Evolutionary conservation across 2,113 vertebrate species (phyloP).

Genomic region (Erythrocercus mccallii): DNA sequence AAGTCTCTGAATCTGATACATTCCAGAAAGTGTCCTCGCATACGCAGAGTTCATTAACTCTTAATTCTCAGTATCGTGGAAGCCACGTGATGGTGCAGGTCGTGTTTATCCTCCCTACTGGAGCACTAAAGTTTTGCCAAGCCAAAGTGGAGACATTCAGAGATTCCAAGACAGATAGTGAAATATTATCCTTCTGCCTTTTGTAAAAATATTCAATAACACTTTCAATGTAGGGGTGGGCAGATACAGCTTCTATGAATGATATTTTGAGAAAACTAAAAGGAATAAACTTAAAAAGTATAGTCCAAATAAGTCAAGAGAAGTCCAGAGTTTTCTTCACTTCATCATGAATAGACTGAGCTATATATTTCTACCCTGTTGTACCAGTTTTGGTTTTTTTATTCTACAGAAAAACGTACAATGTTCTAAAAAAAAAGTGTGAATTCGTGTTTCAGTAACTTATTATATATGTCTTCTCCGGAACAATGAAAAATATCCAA

Average conservation of each 20-base stretch:
- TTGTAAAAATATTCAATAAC: background rate
- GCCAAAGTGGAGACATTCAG: background rate
- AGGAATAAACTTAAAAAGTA: background rate
- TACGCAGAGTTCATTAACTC: slow-evolving; percentile 5
- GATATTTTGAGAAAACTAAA: background rate
- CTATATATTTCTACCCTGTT: background rate
- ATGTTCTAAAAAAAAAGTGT: background rate
- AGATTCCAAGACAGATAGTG: background rate
- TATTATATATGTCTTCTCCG: background rate
- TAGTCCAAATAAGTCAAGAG: background rate
- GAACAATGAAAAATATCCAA: background rate
- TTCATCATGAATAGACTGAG: background rate
- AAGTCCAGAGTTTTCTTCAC: background rate
- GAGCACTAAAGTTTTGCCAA: background rate
- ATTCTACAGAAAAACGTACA: background rate
- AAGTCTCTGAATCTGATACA: background rate
- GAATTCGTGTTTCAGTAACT: background rate
- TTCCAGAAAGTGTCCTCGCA: background rate
- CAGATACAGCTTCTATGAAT: background rate
- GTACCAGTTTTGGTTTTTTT: background rate
- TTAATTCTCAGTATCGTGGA: background rate
- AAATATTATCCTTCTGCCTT: background rate
- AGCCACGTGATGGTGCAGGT: background rate
- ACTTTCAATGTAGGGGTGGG: rapidly evolving
- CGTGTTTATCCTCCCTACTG: background rate